Evolutionary conservation across 2,888 invertebrate genomes (phyloP), one percentile per base, ranked within the genome.

Genomic region (Sipha maydis): DNA sequence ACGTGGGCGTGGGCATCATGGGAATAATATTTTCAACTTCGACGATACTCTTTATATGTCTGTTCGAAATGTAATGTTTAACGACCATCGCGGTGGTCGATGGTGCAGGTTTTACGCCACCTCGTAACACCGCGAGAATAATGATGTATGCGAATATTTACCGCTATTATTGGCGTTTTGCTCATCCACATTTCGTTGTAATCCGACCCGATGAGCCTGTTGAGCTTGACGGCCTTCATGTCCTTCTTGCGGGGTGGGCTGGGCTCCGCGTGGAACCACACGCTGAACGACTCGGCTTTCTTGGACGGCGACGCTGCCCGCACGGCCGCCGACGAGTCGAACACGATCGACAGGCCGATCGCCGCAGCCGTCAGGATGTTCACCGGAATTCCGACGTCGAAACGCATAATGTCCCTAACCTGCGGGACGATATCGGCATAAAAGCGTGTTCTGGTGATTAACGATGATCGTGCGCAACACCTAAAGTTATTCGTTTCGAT

Each of bases 141-240:
- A 14, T 48, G 48, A 48, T 48, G 11, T 48, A 14, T 41, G 48
- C 48, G 48, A 14, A 14, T 48, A 28, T 41, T 69, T 82, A 88
- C 80, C 41, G 75, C 41, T 41, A 75, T 17, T 0, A 73, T 75
- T 0, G 90, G 89, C 21, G 90, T 88, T 54, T 92, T 91, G 82
- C 93, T 92, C 93, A 93, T 93, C 91, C 92, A 93, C 48, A 91
- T 91, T 0, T 92, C 91, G 90, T 93, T 93, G 91, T 92, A 93
- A 90, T 93, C 91, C 19, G 90, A 89, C 19, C 91, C 91, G 84
- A 93, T 90, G 54, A 92, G 91, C 41, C 91, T 90, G 80, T 92
- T 90, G 21, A 93, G 91, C 5, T 91, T 91, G 48, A 91, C 91
- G 34, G 91, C 91, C 90, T 93, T 92, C 56, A 93, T 90, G 90